Evolutionary conservation across 2,888 invertebrate genomes (phyloP), one percentile per base, ranked within the genome.

Genomic region (Cryptosula pallasiana): DNA sequence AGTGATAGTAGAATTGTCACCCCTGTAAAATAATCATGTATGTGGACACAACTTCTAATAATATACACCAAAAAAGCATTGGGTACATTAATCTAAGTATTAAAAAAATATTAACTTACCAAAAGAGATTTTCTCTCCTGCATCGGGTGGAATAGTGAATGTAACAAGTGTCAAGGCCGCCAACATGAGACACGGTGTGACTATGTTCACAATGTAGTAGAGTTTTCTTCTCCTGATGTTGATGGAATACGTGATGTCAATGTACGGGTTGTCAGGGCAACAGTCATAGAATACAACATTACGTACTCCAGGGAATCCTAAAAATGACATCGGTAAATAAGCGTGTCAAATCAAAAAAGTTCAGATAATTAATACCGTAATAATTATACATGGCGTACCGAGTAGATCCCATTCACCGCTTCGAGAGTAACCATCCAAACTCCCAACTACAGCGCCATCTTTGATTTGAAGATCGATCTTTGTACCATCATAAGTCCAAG

Each of bases 391-490:
- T 23, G 25, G 57, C 91, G 90, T 88, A 95, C 97, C 96, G 87
- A 98, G 90, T 81, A 99, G 89, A 87, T 96, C 94, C 98, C 98
- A 99, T 89, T 99, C 99, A 84, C 98, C 99, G 87, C 98, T 99
- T 79, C 94, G 92, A 83, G 98, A 95, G 89, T 97, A 99, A 1
- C 55, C 70, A 23, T 54, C 70, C 89, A 92, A 95, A 88, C 94
- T 92, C 2, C 70, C 70, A 3, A 36, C 36, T 83, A 94, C 92
- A 88, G 98, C 98, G 81, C 97, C 98, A 79, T 94, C 95, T 76
- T 89, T 87, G 84, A 97, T 89, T 87, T 93, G 92, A 83, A 99
- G 90, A 88, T 99, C 95, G 88, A 99, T 89, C 91, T 81, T 79
- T 16, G 80, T 76, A 1, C 95, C 95, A 86, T 95, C 94, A 87